Evolutionary conservation across 2,797 vertebrate species (phyloP), one percentile per base, ranked within the genome.

Genomic region (Apogon talboti): DNA sequence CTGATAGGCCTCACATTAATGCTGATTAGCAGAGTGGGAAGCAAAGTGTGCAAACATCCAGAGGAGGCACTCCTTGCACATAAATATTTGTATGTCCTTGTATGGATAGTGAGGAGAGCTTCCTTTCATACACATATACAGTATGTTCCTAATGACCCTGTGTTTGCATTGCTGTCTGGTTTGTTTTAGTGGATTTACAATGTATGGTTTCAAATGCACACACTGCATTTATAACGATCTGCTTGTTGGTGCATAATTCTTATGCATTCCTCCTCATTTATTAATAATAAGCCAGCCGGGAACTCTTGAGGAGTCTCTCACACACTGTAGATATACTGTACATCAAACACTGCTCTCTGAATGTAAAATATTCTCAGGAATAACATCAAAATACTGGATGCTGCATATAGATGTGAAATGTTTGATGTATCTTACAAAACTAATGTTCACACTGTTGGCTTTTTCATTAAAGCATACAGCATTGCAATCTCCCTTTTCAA

Each of bases 31-130:
- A 62, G 63, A 73, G 65, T 83, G 72, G 78, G 74, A 77, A 81
- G 47, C 52, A 19, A 78, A 74, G 49, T 40, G 69, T 75, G 76
- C 71, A 90, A 87, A 88, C 63, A 88, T 84, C 74, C 78, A 76
- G 47, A 68, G 66, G 77, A 79, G 70, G 54, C 41, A 30, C 66
- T 79, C 83, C 74, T 70, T 40, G 42, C 72, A 76, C 83, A 87
- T 85, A 91, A 91, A 92, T 90, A 89, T 91, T 90, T 81, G 74
- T 76, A n/a, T 79, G 57, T 71, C 21, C 58, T 57, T 87, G 81
- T 90, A 87, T 90, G 76, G 7, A 79, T 48, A 69, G 69, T 60
- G 50, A 79, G 63, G 19, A 51, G 46, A 49, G 59, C 43, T 67
- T 41, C 73, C 19, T 48, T 44, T 53, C 12, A 54, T n/a, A 21